A percentile compares a stretch with the other conserved stretches of the same genome.
Evolutionary conservation across 2,113 vertebrate genomes (phyloP).

Genomic region (Cyanoliseus patagonus): DNA sequence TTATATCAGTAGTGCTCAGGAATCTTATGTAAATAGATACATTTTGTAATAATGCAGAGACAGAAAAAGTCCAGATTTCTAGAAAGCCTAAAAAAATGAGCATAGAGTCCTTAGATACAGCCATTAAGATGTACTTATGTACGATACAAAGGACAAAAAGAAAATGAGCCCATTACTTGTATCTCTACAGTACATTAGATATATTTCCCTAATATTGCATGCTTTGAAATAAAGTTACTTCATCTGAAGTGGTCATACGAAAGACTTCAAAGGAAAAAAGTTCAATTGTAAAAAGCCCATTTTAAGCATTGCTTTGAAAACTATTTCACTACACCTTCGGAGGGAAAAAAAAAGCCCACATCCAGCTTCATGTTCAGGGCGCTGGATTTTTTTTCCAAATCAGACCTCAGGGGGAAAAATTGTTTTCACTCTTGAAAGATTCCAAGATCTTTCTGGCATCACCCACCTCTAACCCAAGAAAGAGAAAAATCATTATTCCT

Average conservation of each 20-base stretch:
- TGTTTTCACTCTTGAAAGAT: constrained; percentile 8
- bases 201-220: neutral
- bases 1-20: neutral
- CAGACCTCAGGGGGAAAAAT: neutral
- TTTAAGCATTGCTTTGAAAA: constrained; percentile 10
- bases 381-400: neutral
- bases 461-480: neutral
- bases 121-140: neutral
- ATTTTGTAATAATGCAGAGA: neutral
- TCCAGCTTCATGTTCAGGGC: neutral
- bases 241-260: neutral
- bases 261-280: neutral
- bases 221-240: constrained; percentile 1
- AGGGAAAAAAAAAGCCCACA: neutral
- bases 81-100: neutral
- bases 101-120: neutral
- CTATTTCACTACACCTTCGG: neutral
- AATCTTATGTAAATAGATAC: neutral
- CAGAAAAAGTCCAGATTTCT: neutral
- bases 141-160: neutral
- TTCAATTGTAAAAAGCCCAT: neutral
- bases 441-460: neutral
- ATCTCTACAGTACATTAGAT: neutral
- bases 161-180: neutral
- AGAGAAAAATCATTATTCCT: constrained; percentile 7